Base-by-base conservation (phyloP, 2,888 invertebrate species). In the Heliconius erato region DNA sequence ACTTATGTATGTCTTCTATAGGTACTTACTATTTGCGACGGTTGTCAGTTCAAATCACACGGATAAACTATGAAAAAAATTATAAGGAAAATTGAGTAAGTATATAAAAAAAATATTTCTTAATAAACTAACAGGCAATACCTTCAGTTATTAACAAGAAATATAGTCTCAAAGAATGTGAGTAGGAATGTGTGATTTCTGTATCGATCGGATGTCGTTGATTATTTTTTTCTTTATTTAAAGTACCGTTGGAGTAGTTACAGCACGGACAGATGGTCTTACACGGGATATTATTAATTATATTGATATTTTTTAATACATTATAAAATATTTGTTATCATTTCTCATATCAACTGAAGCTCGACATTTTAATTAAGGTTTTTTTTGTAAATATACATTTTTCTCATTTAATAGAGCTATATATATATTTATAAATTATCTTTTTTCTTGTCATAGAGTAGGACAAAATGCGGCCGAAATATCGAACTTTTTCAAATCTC, bases 181-280 rank as follows among this genome's bases (percentile, higher is more conserved):
- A 35, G 35, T 28, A 67, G 35, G 69, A 71, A 71, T 69, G 19
- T 40, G n/a, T 6, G n/a, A 40, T 40, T 71, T 71, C 44, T 71
- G 44, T 71, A 71, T 71, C 40, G 71, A 44, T 16, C n/a, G 71
- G 71, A 71, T 71, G 26, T 71, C 26, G 23, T 71, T 40, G 40
- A 71, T 71, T 71, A 63, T n/a, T 14, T 71, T 71, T 44, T 40
- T n/a, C 7, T 26, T 44, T 44, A 44, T 71, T 71, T 40, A 44
- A 71, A 63, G n/a, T 63, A n/a, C 63, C 63, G 63, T 63, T 63
- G n/a, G n/a, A 40, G 40, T 44, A 44, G n/a, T 71, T 71, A 71
- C 12, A 44, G 14, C 14, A n/a, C 40, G 16, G 40, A 71, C 23
- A n/a, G 12, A n/a, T 16, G 71, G n/a, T n/a, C n/a, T 71, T 71